Evolutionary conservation across 2,888 invertebrate species (phyloP).

Genomic region (Parelbella ahira): DNA sequence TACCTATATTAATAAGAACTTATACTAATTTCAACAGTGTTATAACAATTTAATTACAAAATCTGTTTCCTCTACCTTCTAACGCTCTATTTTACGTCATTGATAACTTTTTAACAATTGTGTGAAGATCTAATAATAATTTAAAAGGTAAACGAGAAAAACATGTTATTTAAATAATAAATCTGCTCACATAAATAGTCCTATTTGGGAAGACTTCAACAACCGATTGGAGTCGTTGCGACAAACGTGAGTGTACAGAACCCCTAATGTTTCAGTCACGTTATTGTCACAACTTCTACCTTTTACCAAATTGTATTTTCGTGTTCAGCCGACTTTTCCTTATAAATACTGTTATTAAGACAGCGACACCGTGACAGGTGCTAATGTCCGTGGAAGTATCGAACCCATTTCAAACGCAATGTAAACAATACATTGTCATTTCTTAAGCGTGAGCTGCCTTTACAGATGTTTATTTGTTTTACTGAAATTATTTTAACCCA

Average conservation of each 20-base stretch:
- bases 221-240: no score
- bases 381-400: conserved; percentile 68
- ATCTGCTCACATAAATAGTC: no score
- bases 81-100: no score
- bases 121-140: no score
- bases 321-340: conserved; percentile 77
- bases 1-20: no score
- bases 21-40: no score
- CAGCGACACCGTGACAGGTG: conserved; percentile 70
- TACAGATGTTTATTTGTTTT: not conserved
- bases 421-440: conserved; percentile 51
- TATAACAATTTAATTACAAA: no score
- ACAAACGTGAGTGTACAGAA: conserved; percentile 1
- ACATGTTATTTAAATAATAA: no score
- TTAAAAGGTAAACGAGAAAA: no score
- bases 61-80: no score
- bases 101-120: no score
- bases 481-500: conserved; percentile 3
- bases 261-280: conserved; percentile 71
- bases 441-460: not conserved
- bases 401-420: conserved; percentile 59
- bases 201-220: no score
- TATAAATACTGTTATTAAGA: conserved; percentile 80
- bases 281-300: conserved; percentile 75
- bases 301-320: conserved; percentile 79